Base-by-base conservation (phyloP, 2,113 vertebrate species). In the Lepisosteus oculatus region DNA sequence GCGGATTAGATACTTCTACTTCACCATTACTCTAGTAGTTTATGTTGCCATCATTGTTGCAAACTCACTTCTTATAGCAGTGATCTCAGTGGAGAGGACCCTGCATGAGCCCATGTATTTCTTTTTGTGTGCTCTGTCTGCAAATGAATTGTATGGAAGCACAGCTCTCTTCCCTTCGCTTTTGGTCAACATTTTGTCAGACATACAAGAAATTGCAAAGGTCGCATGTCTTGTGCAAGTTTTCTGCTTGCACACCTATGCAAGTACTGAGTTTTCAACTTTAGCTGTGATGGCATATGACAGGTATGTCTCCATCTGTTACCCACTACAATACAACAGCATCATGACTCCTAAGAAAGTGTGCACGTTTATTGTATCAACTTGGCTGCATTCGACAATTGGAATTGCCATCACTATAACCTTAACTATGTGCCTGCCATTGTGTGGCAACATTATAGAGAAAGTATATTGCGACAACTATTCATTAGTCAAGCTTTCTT, bases 81-180 rank as follows among this genome's bases (percentile, higher is more conserved):
- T 87, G 12, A 72, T 88, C 55, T 68, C 64, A 55, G 73, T 55
- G 57, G 80, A 84, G 67, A 79, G 67, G 61, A 43, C 69, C 1
- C 1, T 89, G 69, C 85, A 88, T 61, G 74, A 82, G 3, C 78
- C 86, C 1, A 88, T 90, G 86, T 84, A 85, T 11, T 5, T 86
- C 2, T 86, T 90, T 61, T 47, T 73, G 0, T 82, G 81, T 43
- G 4, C 85, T 72, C 68, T 89, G 44, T 80, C 80, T 13, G 7
- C 72, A 4, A 89, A 85, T 68, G 81, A 80, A 69, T 69, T 90
- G 0, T 88, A 79, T 1, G 85, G 87, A 43, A 79, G 78, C 13
- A 81, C 79, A 11, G 78, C 75, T 2, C 65, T 89, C 54, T 41
- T 82, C 0, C 87, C 83, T 14, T 14, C 78, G 8, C 0, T 85